phyloP scores from a whole-genome alignment of 2,113 vertebrate species.

The Ploceus nigricollis region DNA sequence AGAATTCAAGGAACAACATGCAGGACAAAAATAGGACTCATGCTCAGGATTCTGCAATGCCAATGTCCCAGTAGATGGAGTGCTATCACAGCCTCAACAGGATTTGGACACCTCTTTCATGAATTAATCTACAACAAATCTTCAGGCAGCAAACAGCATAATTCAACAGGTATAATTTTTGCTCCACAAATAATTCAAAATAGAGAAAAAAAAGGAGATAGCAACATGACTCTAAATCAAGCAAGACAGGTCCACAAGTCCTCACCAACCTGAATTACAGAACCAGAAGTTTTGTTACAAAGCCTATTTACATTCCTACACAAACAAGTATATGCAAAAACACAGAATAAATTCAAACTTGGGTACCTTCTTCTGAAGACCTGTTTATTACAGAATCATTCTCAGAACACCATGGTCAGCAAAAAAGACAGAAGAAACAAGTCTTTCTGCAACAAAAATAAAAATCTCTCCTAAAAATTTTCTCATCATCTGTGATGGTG shows the following conservation, averaged over 20 bases:
- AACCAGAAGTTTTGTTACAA: not conserved
- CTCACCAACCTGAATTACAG: not conserved
- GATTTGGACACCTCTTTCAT: not conserved
- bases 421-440: slow-evolving; percentile 50
- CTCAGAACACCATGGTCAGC: slow-evolving; percentile 33
- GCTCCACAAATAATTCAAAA: not conserved
- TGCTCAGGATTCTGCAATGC: not conserved
- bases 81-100: not conserved
- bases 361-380: slow-evolving; percentile 33
- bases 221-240: not conserved
- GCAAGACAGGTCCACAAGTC: not conserved
- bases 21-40: not conserved
- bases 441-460: slow-evolving; percentile 36
- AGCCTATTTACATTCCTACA: not conserved
- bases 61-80: not conserved
- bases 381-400: slow-evolving; percentile 19
- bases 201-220: not conserved
- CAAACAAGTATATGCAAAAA: slow-evolving; percentile 18
- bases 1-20: not conserved
- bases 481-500: not conserved
- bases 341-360: not conserved
- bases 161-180: not conserved
- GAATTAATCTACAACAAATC: not conserved
- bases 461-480: slow-evolving; percentile 45
- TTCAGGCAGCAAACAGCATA: not conserved